Conservation (phyloP, 2,797 vertebrate genomes). For the Microctenopoma steveboyesi region DNA sequence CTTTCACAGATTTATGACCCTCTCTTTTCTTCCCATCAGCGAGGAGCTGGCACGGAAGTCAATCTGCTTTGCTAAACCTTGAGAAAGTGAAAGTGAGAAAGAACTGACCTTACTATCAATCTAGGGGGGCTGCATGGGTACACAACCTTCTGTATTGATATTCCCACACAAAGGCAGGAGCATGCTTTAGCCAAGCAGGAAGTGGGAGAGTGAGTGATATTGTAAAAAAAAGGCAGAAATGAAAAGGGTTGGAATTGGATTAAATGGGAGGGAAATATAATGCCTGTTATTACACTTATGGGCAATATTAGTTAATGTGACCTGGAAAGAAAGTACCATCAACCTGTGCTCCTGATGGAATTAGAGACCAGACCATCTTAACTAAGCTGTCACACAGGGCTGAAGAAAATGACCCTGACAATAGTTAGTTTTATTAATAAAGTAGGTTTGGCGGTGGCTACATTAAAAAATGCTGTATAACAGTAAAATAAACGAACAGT, state of each 20-base stretch:
- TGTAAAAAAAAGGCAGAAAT: slow-evolving; percentile 15
- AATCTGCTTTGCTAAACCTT: slow-evolving; percentile 47
- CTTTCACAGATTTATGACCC: slow-evolving; percentile 41
- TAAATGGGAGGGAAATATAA: slow-evolving; percentile 46
- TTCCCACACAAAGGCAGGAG: slow-evolving; percentile 40
- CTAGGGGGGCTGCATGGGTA: slow-evolving; percentile 26
- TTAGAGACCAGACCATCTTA: slow-evolving; percentile 43
- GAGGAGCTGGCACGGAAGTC: slow-evolving; percentile 37
- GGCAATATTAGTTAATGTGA: slow-evolving; percentile 60
- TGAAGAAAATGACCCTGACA: slow-evolving; percentile 27
- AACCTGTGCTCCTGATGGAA: slow-evolving; percentile 53
- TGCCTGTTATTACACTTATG: slow-evolving; percentile 57
- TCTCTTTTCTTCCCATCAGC: slow-evolving; percentile 30
- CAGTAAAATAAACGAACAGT: slow-evolving; percentile 29
- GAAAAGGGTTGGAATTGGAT: slow-evolving; percentile 32
- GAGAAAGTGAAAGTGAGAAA: slow-evolving; percentile 50
- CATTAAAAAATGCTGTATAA: slow-evolving; percentile 21
- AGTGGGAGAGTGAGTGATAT: slow-evolving; percentile 10
- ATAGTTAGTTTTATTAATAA: slow-evolving; percentile 25
- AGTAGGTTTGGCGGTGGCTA: slow-evolving; percentile 17
- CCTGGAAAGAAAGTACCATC: slow-evolving; percentile 66
- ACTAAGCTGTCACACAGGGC: slow-evolving; percentile 30
- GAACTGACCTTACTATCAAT: slow-evolving; percentile 35
- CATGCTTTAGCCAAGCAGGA: slow-evolving; percentile 1
- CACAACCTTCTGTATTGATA: slow-evolving; percentile 45